Evolutionary conservation across 1,140 invertebrate species (phyloP).

Genomic region (Ceratoteleas bidentatus): DNA sequence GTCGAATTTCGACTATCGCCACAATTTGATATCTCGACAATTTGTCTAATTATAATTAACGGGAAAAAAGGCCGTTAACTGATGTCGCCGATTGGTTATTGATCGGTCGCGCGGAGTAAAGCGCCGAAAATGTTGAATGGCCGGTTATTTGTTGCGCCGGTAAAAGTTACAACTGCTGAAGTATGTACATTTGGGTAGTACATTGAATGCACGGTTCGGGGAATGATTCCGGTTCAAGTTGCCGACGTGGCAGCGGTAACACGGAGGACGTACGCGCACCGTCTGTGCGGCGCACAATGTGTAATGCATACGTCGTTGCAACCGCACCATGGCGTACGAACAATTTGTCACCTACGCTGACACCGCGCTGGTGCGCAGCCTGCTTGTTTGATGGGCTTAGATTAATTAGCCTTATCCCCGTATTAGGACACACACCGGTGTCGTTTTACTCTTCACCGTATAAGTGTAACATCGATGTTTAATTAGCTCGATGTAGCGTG

Average conservation of each 20-base stretch:
- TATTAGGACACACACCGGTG: conserved; percentile 52
- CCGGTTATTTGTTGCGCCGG: conserved; percentile 24
- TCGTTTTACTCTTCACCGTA: conserved; percentile 52
- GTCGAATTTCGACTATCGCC: conserved; percentile 12
- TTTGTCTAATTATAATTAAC: conserved; percentile 46
- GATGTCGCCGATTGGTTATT: conserved; percentile 13
- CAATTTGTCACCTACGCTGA: conserved; percentile 68
- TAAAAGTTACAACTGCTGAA: conserved; percentile 41
- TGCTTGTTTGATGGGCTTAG: conserved; percentile 65
- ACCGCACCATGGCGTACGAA: conserved; percentile 66
- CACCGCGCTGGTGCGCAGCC: conserved; percentile 59
- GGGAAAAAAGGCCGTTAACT: conserved; percentile 17
- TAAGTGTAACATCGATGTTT: conserved; percentile 18
- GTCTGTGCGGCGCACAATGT: conserved; percentile 64
- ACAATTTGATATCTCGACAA: conserved; percentile 29
- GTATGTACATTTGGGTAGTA: conserved; percentile 43
- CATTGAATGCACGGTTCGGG: conserved; percentile 46
- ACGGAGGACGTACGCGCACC: conserved; percentile 52
- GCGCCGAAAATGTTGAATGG: conserved; percentile 4
- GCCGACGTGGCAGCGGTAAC: conserved; percentile 56
- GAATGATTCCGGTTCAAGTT: conserved; percentile 56
- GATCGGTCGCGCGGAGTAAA: conserved; percentile 1
- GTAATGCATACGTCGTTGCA: conserved; percentile 68
- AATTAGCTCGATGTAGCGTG: conserved; percentile 6
- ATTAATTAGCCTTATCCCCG: conserved; percentile 67